Conservation (phyloP, 2,113 vertebrate species). For the Emberiza fucata region DNA sequence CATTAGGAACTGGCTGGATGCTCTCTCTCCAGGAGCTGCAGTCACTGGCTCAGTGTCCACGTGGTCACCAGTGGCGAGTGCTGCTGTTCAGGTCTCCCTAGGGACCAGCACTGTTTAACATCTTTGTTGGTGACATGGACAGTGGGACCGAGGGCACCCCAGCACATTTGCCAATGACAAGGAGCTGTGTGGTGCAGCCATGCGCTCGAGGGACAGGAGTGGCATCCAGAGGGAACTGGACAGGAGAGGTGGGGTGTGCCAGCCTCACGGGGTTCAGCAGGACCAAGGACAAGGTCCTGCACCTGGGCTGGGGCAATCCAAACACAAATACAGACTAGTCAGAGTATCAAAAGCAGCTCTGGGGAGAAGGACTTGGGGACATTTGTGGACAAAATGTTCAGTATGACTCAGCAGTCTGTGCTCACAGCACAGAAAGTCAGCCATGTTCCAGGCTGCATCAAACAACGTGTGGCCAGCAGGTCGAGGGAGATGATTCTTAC, state of each 20-base stretch:
- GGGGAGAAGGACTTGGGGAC: not conserved
- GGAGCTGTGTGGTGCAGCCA: not conserved
- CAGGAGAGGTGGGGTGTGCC: not conserved
- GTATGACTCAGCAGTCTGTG: not conserved
- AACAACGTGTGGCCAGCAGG: rapidly evolving
- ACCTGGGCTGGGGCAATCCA: not conserved
- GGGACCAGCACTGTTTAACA: not conserved
- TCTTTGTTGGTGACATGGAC: not conserved
- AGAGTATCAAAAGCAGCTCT: not conserved
- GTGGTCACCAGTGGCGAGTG: not conserved
- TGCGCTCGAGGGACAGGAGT: not conserved
- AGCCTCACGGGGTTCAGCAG: not conserved
- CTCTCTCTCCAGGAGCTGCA: not conserved
- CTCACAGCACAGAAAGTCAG: not conserved
- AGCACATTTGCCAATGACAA: not conserved
- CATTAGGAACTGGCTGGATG: not conserved
- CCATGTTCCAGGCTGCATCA: not conserved
- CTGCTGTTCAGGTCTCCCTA: not conserved
- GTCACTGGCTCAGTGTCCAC: not conserved
- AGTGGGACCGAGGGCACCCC: not conserved
- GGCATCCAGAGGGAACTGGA: not conserved
- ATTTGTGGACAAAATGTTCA: not conserved
- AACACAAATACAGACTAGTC: not conserved
- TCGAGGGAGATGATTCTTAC: not conserved
- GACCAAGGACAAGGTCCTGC: not conserved